phyloP scores from a whole-genome alignment of 2,888 invertebrate genomes.

The Lasioglossum vierecki region DNA sequence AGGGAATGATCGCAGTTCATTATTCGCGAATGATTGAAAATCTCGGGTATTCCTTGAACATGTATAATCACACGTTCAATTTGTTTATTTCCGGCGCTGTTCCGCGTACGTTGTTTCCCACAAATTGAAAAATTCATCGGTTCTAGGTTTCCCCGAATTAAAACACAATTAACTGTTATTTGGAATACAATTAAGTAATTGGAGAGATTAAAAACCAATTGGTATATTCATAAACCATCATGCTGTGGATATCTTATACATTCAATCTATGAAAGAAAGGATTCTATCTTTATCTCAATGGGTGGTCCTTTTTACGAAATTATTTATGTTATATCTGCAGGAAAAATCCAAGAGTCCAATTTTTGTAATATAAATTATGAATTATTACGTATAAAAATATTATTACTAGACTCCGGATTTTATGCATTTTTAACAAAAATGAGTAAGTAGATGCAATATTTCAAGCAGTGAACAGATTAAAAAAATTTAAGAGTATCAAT shows the following conservation, averaged over 20 bases:
- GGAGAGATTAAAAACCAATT: neutral
- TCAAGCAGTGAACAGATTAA: too few species aligned
- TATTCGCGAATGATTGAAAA: neutral
- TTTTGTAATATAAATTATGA: neutral
- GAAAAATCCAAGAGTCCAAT: neutral
- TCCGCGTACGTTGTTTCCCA: constrained; percentile 15
- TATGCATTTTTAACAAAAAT: too few species aligned
- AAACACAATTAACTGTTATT: neutral
- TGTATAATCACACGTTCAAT: constrained; percentile 8
- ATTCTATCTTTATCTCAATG: neutral
- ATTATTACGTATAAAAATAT: too few species aligned
- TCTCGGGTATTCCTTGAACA: neutral
- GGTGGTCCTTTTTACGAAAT: neutral
- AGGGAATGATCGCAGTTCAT: neutral
- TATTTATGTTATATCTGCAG: neutral
- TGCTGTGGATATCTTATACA: neutral
- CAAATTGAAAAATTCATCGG: neutral
- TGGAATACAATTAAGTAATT: neutral
- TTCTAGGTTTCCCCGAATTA: neutral
- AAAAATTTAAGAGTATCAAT: too few species aligned
- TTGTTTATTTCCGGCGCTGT: constrained; percentile 18
- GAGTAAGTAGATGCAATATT: too few species aligned
- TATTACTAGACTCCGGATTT: too few species aligned
- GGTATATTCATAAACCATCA: neutral
- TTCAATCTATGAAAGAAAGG: neutral